Percentiles rank a stretch among this genome's conserved stretches.
Conservation (phyloP, 2,888 invertebrate genomes). For the Trilocha varians region DNA sequence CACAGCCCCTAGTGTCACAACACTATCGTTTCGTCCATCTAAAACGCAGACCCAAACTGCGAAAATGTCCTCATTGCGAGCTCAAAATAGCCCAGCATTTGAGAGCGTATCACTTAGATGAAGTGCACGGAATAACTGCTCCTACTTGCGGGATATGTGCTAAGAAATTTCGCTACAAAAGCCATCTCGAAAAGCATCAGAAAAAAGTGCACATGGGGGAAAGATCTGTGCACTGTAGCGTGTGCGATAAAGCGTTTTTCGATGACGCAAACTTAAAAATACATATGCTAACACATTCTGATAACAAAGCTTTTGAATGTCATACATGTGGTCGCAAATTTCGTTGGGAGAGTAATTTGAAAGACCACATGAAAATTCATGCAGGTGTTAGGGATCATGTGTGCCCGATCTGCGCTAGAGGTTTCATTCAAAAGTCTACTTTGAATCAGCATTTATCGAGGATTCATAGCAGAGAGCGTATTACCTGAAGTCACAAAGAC, state of each 20-base stretch:
- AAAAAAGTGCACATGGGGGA: constrained; percentile 42
- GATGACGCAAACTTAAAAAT: constrained; percentile 23
- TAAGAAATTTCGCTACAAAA: constrained; percentile 38
- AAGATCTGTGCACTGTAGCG: constrained; percentile 45
- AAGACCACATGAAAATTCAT: constrained; percentile 27
- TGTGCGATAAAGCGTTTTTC: constrained; percentile 63
- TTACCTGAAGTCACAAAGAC: constrained; percentile 1
- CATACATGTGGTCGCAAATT: constrained; percentile 20
- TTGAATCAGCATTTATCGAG: constrained; percentile 43
- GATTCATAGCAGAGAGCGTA: constrained; percentile 28
- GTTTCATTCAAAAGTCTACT: constrained; percentile 52
- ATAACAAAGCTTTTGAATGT: constrained; percentile 22
- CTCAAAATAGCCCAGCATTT: constrained; percentile 28
- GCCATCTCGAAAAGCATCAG: constrained; percentile 35
- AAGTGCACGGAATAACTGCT: constrained; percentile 36
- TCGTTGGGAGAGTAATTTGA: constrained; percentile 27
- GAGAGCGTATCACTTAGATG: constrained; percentile 38
- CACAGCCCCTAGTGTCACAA: constrained; percentile 36
- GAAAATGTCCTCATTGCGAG: constrained; percentile 38
- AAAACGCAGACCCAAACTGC: constrained; percentile 27
- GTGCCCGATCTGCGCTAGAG: constrained; percentile 46
- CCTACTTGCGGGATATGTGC: constrained; percentile 41
- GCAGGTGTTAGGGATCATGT: constrained; percentile 45
- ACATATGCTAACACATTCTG: constrained; percentile 25
- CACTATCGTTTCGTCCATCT: constrained; percentile 43